phyloP scores from a whole-genome alignment of 2,113 vertebrate genomes.

The Myocastor coypus region DNA sequence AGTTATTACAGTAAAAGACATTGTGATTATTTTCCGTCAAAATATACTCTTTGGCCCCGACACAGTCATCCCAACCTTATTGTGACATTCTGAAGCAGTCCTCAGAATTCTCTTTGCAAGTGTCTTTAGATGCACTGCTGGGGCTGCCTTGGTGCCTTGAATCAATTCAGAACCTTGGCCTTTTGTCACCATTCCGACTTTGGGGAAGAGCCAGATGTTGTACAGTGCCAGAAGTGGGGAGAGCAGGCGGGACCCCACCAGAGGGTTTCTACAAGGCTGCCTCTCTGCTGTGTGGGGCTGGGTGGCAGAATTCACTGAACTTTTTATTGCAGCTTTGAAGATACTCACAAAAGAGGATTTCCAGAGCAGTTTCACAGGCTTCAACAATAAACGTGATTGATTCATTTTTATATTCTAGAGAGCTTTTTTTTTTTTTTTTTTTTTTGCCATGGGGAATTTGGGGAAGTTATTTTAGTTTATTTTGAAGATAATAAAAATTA shows the following conservation, averaged over 20 bases:
- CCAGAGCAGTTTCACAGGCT: not conserved
- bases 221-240: not conserved
- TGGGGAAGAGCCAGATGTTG: not conserved
- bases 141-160: not conserved
- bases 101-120: not conserved
- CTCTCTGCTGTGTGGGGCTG: not conserved
- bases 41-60: not conserved
- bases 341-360: not conserved
- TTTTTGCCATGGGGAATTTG: not conserved
- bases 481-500: no score
- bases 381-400: not conserved
- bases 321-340: not conserved
- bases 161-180: not conserved
- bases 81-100: not conserved
- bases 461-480: no score
- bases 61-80: not conserved
- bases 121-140: not conserved
- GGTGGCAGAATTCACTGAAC: not conserved
- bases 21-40: not conserved
- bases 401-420: not conserved
- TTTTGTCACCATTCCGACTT: not conserved
- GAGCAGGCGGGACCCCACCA: not conserved
- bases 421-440: not conserved
- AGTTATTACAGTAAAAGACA: not conserved
- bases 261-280: not conserved